Base-by-base conservation (phyloP, 2,113 vertebrate genomes). In the Hyla sarda region DNA sequence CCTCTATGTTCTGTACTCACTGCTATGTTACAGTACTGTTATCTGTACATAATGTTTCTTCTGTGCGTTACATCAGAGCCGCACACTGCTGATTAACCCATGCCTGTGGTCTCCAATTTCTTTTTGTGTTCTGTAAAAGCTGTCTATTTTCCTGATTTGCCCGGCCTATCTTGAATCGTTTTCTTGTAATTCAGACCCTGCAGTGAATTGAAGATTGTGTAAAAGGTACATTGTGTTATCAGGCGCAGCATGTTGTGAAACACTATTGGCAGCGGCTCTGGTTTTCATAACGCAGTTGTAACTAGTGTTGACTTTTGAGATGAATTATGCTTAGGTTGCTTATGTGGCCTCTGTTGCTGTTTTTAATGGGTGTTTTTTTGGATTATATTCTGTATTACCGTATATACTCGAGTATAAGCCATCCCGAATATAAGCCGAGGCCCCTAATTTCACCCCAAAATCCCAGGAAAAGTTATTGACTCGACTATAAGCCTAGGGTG, bases 1-100 rank as follows among this genome's bases (percentile, higher is more conserved):
- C 88, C 88, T 93, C 92, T 91, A 89, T 89, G 90, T 90, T 89
- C 88, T 90, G 90, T 89, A 90, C 84, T 87, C 84, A 90, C 73
- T 87, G 88, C 85, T 84, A 89, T 91, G 90, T 90, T 91, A 89
- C 89, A 89, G 88, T 82, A 84, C 88, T 85, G 34, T 88, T 86
- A 89, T 90, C 69, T 11, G 82, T 65, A 84, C 89, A 91, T 87
- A 92, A 89, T 91, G 84, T 87, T 89, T 92, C 91, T 92, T 92
- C 91, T 88, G 91, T 90, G 91, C 90, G 82, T 83, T 89, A 79
- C 87, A 89, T 91, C 73, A 50, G 87, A 91, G 89, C 87, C 91
- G 89, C 90, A 60, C 89, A 83, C 90, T 89, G 89, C 91, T 90
- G 65, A 85, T 28, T 85, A 89, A 82, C 88, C 89, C 6, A 52